Evolutionary conservation across 2,797 vertebrate genomes (phyloP).

Genomic region (Babyrousa celebensis): DNA sequence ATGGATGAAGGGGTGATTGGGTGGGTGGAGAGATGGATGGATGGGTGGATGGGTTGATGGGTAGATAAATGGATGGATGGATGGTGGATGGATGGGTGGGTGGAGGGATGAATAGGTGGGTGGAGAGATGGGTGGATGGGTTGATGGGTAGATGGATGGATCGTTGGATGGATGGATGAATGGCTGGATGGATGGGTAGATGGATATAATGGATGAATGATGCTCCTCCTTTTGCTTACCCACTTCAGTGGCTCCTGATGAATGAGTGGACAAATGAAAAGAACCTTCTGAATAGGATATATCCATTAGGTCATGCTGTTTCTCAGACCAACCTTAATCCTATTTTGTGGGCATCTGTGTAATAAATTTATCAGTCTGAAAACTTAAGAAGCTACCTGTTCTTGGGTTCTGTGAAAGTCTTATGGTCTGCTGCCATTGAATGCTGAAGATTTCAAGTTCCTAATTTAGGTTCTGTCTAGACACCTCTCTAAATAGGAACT

Average conservation of each 20-base stretch:
- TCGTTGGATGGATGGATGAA: not conserved
- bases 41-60: not conserved
- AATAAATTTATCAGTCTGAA: conserved; percentile 53
- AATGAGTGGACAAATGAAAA: not conserved
- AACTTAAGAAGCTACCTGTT: conserved; percentile 36
- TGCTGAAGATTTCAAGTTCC: conserved; percentile 63
- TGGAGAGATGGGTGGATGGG: rapidly evolving
- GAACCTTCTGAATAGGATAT: conserved; percentile 6
- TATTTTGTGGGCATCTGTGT: not conserved
- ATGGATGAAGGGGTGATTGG: rapidly evolving
- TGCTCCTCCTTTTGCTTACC: not conserved
- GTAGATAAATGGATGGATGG: rapidly evolving
- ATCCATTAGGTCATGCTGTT: not conserved
- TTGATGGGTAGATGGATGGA: not conserved
- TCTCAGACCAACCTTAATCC: conserved; percentile 17
- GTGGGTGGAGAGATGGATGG: too few species aligned
- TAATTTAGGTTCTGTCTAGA: conserved; percentile 84
- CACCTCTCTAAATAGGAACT: conserved; percentile 80
- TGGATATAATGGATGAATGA: not conserved
- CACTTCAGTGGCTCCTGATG: not conserved
- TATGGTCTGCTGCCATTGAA: conserved; percentile 33
- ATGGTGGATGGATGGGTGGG: rapidly evolving
- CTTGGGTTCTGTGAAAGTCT: conserved; percentile 41
- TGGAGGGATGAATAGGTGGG: too few species aligned
- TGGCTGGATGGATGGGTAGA: too few species aligned